Percentiles rank a stretch among this genome's conserved stretches.
phyloP scores from a whole-genome alignment of 1,140 invertebrate species.

The Macrotrachela quadricornifera region DNA sequence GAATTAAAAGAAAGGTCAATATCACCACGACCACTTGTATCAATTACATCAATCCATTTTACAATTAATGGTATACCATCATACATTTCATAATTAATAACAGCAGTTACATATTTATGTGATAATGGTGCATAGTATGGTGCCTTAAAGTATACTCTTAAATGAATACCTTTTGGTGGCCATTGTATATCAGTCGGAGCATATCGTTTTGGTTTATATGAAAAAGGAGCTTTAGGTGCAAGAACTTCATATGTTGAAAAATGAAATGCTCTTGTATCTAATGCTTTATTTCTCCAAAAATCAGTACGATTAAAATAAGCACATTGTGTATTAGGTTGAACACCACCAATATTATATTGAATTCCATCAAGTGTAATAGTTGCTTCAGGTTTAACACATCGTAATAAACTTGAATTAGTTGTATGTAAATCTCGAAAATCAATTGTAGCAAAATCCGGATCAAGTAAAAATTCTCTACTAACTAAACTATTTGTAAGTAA shows the following conservation, averaged over 20 bases:
- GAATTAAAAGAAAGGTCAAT: background rate
- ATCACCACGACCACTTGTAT: background rate
- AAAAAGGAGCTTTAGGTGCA: background rate
- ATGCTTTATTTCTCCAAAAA: background rate
- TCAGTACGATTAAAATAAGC: conserved; percentile 4
- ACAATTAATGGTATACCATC: conserved; percentile 2
- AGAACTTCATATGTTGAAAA: background rate
- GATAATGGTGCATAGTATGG: background rate
- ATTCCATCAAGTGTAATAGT: background rate
- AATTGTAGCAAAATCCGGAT: background rate
- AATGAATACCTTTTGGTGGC: conserved; percentile 1
- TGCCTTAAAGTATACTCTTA: background rate
- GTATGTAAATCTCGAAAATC: background rate
- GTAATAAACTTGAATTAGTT: background rate
- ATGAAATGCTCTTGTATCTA: background rate
- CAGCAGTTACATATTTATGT: background rate
- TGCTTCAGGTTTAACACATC: background rate
- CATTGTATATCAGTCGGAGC: background rate
- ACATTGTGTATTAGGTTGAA: background rate
- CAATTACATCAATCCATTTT: background rate
- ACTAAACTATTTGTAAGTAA: background rate
- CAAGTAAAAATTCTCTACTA: background rate
- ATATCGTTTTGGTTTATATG: background rate
- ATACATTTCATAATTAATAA: conserved; percentile 6
- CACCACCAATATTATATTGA: background rate